These are phyloP conservation scores for Pedetes capensis DNA, from an alignment of 2,113 vertebrate species.

Conservation along the genomic window DNA sequence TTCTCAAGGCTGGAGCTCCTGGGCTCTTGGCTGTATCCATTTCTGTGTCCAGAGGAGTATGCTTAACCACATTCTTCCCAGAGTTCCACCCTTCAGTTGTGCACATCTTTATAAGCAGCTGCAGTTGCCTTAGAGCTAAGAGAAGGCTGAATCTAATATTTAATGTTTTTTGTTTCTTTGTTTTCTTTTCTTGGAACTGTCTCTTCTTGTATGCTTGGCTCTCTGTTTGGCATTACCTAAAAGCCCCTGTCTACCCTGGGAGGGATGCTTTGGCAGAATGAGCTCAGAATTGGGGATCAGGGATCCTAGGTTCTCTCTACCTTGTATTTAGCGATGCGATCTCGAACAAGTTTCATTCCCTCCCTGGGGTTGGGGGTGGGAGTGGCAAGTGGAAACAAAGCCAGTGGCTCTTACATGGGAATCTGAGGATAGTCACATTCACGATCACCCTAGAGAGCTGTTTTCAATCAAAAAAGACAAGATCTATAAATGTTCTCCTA, in stretches of 20 bases:
- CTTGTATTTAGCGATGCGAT: background rate
- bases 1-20: background rate
- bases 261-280: background rate
- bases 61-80: background rate
- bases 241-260: background rate
- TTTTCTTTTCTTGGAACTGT: background rate
- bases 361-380: fast-evolving
- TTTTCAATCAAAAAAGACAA: background rate
- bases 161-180: background rate
- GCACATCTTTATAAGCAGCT: background rate
- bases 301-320: background rate
- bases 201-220: background rate
- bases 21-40: background rate
- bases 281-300: background rate
- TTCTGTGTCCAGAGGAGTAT: background rate
- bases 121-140: background rate
- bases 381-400: background rate
- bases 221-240: background rate
- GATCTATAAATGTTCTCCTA: background rate
- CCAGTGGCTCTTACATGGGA: background rate
- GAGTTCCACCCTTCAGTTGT: background rate
- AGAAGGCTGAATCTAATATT: background rate
- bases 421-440: background rate
- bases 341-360: background rate
- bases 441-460: background rate